Base-by-base conservation (phyloP, 1,140 invertebrate genomes). In the Pteromalus puparum region DNA sequence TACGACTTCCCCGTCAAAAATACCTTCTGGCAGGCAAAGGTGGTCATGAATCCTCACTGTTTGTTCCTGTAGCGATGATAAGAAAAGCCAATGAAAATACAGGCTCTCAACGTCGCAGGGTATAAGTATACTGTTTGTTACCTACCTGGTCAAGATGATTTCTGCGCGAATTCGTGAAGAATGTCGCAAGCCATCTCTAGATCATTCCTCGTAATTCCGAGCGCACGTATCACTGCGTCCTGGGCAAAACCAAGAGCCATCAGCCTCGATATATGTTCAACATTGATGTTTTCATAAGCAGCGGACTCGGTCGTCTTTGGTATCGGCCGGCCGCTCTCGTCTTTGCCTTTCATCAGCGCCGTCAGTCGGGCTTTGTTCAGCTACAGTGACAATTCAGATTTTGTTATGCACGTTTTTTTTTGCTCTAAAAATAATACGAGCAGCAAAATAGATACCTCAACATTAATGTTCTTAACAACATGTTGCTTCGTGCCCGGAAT, bases 151-250 rank as follows among this genome's bases (percentile, higher is more conserved):
- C 91, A 93, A 86, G 91, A 93, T 61, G 92, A 92, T 89, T 96
- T 96, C n/a, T 95, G 95, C 15, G 94, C 97, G 93, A 99, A 99
- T 92, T 98, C 97, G 91, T 98, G 97, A 87, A 99, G 94, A 92
- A 99, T 99, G 92, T 98, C 97, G 93, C 97, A 96, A 38, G 98
- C 98, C 98, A 99, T 98, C 91, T 97, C 96, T 48, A 98, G 94
- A 92, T 99, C 97, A 92, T 99, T 99, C 81, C 97, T 94, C 1
- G 97, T 97, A 81, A 99, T 98, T 78, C 97, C 96, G 84, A 99
- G 93, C 10, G 98, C 98, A 87, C 97, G 94, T 65, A 98, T 97
- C 0, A 98, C 98, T 67, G 97, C 96, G 88, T 98, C 97, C 89
- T 97, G 97, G 5, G 97, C 95, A 89, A 98, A 98, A 2, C 98